These are phyloP conservation scores for Oconnorella tubifera DNA, from an alignment of 2,888 invertebrate species.

Conservation along the genomic window DNA sequence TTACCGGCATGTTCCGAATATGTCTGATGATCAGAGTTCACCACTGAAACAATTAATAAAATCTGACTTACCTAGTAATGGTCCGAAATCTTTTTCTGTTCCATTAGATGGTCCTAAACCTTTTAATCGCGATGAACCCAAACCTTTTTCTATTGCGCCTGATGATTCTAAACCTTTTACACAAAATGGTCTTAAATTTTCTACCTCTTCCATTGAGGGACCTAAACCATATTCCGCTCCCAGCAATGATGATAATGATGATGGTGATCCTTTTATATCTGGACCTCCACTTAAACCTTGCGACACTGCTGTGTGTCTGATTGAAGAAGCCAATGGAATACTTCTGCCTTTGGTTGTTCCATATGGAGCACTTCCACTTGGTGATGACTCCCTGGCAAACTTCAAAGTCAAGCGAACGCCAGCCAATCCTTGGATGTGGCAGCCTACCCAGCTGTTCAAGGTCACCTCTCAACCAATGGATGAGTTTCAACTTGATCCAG, in stretches of 20 bases:
- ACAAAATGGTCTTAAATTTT: too few relatives aligned
- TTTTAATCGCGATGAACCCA: not conserved
- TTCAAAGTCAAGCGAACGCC: not conserved
- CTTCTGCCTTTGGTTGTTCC: too few relatives aligned
- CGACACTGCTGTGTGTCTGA: not conserved
- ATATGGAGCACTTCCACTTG: too few relatives aligned
- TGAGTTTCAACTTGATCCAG: not conserved
- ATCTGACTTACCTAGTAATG: too few relatives aligned
- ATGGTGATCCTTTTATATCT: not conserved
- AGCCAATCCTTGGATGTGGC: slow-evolving; percentile 10
- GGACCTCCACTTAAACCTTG: not conserved
- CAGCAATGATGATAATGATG: not conserved
- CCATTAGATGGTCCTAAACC: too few relatives aligned
- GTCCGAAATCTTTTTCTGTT: too few relatives aligned
- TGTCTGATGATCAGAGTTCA: too few relatives aligned
- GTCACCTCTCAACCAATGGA: not conserved
- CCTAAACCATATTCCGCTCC: not conserved
- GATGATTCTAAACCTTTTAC: too few relatives aligned
- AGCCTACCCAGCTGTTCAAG: not conserved
- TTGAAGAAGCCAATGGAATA: not conserved
- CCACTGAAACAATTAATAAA: too few relatives aligned
- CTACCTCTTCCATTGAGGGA: too few relatives aligned
- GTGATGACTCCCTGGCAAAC: not conserved
- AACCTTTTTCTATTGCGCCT: not conserved
- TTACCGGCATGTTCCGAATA: not conserved